Evolutionary conservation across 2,888 invertebrate genomes (phyloP).

Genomic region (Lochmaea crataegi): DNA sequence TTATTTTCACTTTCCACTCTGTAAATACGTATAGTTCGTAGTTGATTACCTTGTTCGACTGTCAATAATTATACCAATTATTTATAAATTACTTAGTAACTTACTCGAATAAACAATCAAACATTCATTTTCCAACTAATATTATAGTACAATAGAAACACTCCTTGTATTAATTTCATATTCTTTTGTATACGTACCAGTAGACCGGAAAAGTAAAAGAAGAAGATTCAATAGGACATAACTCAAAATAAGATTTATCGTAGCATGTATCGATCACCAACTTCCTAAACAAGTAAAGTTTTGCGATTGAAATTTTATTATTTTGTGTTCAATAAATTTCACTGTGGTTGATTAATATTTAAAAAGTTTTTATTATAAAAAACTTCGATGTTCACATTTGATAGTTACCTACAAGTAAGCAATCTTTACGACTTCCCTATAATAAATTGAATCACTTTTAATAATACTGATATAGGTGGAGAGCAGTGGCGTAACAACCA

Average conservation of each 20-base stretch:
- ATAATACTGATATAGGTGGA: neutral
- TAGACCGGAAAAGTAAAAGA: neutral
- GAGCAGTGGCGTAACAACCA: neutral
- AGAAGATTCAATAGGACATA: neutral
- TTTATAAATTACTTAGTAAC: neutral
- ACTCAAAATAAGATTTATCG: neutral
- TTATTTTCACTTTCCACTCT: neutral
- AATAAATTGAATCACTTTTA: conserved; percentile 6
- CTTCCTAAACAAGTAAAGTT: no score
- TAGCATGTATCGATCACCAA: neutral
- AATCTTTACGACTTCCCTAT: neutral
- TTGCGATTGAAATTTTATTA: no score
- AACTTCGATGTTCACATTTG: no score
- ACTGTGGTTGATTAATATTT: no score
- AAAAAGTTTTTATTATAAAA: no score
- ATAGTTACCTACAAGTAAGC: neutral
- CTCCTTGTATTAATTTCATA: neutral
- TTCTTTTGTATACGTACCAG: neutral
- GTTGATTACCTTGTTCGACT: conserved; percentile 10
- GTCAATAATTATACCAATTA: conserved; percentile 8
- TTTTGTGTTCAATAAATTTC: no score
- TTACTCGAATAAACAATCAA: neutral
- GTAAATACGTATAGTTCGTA: neutral
- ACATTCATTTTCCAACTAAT: neutral
- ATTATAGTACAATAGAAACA: conserved; percentile 4